Evolutionary conservation across 2,113 vertebrate species (phyloP).

Genomic region (Ellobius talpinus): DNA sequence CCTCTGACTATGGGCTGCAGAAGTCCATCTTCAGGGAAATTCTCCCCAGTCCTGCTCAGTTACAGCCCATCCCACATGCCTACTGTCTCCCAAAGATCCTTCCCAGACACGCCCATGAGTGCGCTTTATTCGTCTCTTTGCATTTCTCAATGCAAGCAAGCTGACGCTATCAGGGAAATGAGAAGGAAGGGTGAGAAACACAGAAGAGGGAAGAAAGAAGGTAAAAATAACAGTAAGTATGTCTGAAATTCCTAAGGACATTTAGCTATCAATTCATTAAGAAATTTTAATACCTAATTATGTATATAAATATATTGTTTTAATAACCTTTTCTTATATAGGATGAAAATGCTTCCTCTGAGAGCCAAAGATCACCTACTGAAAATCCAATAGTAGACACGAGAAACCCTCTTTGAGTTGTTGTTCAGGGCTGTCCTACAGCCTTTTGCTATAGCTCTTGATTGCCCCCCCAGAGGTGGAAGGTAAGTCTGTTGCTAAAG

Average conservation of each 20-base stretch:
- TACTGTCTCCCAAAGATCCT: too few relatives aligned
- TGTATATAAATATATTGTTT: too few relatives aligned
- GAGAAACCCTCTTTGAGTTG: not conserved
- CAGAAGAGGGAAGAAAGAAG: too few relatives aligned
- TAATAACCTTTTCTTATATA: not conserved
- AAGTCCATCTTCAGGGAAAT: not conserved
- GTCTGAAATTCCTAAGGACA: not conserved
- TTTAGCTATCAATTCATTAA: not conserved
- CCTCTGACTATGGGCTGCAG: not conserved
- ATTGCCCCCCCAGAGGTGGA: not conserved
- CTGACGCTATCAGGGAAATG: not conserved
- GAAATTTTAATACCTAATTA: not conserved
- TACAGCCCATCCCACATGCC: not conserved
- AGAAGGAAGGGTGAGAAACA: not conserved
- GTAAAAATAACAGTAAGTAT: not conserved
- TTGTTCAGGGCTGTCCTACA: not conserved
- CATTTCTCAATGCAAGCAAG: not conserved
- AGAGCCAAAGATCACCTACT: not conserved
- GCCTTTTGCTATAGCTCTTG: not conserved
- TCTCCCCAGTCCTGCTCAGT: not conserved
- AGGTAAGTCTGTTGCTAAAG: not conserved
- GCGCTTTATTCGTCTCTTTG: not conserved
- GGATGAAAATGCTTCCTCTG: not conserved
- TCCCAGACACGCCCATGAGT: not conserved
- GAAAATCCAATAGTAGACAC: not conserved